Conservation (phyloP, 2,113 vertebrate genomes). For the Neotragus moschatus region DNA sequence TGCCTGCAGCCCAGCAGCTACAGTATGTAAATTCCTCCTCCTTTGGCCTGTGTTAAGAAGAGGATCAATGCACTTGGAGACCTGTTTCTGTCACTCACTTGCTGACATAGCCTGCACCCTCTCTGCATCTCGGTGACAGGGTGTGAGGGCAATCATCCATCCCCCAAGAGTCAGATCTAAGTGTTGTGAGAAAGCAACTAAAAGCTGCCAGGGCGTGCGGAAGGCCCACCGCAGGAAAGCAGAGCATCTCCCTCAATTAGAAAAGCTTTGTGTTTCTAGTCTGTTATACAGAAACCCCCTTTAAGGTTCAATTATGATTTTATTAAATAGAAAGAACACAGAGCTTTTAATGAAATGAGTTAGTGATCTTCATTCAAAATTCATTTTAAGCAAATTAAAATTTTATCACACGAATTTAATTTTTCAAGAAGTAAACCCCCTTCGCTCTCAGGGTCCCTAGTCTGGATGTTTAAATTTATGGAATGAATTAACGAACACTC, state of each 20-base stretch:
- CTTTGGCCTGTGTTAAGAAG: background rate
- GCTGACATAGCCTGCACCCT: background rate
- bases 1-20: background rate
- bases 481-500: background rate
- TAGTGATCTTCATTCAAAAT: background rate
- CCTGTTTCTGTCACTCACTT: background rate
- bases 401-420: background rate
- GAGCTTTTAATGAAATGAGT: background rate
- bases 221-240: background rate
- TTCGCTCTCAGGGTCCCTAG: background rate
- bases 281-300: background rate
- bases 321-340: background rate
- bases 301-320: background rate
- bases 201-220: background rate
- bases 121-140: background rate
- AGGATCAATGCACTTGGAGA: background rate
- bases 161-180: background rate
- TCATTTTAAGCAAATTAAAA: constrained; percentile 45
- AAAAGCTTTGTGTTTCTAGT: background rate
- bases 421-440: constrained; percentile 2
- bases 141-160: background rate
- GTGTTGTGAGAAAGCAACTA: background rate
- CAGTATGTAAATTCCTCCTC: background rate
- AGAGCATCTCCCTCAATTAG: background rate
- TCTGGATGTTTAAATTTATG: background rate